Conservation (phyloP, 2,113 vertebrate genomes). For the Macaca mulatta region DNA sequence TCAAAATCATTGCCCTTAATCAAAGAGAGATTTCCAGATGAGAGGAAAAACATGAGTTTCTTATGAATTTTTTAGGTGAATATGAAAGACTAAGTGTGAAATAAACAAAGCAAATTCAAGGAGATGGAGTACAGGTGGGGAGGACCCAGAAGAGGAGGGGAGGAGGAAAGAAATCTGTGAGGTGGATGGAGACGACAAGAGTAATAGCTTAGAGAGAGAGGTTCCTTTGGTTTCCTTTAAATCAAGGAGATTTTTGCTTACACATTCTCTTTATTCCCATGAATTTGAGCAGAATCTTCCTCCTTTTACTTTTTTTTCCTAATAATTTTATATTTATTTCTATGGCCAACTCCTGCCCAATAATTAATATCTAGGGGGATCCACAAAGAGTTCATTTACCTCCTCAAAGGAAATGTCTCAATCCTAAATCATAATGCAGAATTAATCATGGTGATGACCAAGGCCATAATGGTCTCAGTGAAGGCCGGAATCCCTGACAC, state of each 20-base stretch:
- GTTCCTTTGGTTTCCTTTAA: not conserved
- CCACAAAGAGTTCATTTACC: not conserved
- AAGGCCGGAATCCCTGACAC: not conserved
- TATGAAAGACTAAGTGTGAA: not conserved
- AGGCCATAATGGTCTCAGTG: not conserved
- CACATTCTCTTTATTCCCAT: not conserved
- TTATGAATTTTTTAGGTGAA: not conserved
- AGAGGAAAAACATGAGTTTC: not conserved
- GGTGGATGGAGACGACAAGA: not conserved
- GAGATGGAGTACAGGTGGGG: not conserved
- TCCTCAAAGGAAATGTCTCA: conserved; percentile 43
- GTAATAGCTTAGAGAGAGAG: not conserved
- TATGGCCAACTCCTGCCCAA: not conserved
- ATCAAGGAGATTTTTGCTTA: not conserved
- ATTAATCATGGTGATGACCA: not conserved
- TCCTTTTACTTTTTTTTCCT: not conserved
- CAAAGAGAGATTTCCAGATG: not conserved
- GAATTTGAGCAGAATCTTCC: not conserved
- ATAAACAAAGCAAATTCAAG: not conserved
- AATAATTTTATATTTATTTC: conserved; percentile 36
- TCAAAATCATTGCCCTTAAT: not conserved
- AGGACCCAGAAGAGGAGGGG: not conserved
- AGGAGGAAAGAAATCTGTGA: not conserved
- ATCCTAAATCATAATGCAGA: conserved; percentile 21
- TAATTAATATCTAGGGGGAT: not conserved